Evolutionary conservation across 2,797 vertebrate species (phyloP), one percentile per base, ranked within the genome.

Genomic region (Delichon dasypus): DNA sequence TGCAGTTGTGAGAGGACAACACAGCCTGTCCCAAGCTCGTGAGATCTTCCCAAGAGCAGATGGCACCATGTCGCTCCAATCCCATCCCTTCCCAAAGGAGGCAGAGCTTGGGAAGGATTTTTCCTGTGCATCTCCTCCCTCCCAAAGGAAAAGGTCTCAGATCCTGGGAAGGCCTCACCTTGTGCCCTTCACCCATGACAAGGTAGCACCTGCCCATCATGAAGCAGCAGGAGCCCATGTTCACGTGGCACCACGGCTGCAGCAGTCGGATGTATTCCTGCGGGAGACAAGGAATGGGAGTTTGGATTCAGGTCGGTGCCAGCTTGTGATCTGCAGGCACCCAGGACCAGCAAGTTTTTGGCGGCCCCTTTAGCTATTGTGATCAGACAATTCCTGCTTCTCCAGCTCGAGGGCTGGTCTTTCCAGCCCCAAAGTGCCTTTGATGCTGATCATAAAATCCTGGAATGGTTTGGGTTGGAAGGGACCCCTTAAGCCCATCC

Each of bases 201-300:
- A 99, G 98, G 97, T 99, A 99, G 95, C 99, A 99, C 29, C 98
- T 98, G 75, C 98, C 99, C 97, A 99, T 97, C 97, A 99, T 98
- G 96, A 99, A 99, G 25, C 98, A 98, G 75, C 98, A 99, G 74
- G 99, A 99, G 42, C 99, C 99, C 44, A 99, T 98, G 76, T 99
- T 99, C 84, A 99, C 98, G 25, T 99, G 99, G 97, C 99, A 99
- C 99, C 99, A 99, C 0, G 99, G 98, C 68, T 98, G 98, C 25
- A 98, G 98, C 78, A 99, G 97, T 25, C 99, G 98, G 78, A 99
- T 98, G 48, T 99, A 99, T 75, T 99, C 99, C 99, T 99, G 54
- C 4, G 70, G 78, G 51, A 86, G 27, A 58, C 22, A 48, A 62
- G 94, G 57, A 77, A 95, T 7, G 2, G 16, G 25, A 80, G 26